Base-by-base conservation (phyloP, 2,113 vertebrate species). In the Circaetus cinerascens region DNA sequence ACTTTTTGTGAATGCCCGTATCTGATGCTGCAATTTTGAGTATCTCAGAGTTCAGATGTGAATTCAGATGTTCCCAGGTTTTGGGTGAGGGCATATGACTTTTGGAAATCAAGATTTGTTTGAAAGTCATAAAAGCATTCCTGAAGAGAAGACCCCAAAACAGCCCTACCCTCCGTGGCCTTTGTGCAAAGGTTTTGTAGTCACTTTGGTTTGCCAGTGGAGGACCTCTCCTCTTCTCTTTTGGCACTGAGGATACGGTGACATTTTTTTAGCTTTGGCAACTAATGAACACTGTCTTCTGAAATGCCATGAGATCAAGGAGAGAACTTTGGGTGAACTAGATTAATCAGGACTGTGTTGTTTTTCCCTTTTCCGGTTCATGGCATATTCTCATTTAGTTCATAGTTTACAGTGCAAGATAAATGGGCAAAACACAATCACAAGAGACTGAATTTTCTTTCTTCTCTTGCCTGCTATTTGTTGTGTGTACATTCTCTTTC, bases 301-400 rank as follows among this genome's bases (percentile, higher is more conserved):
- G 83, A 96, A 97, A 97, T 96, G 95, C 48, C 94, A 66, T 43
- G 46, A 95, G 96, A 91, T 93, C 91, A 95, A 85, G 68, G 80
- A 92, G 45, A 91, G 73, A 95, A 89, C 60, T 82, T 81, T 41
- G 73, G 45, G 43, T 91, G 91, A 89, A 72, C 66, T 79, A 72
- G 51, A 96, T 93, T 91, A 87, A 95, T 78, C 83, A 87, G 32
- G 41, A 82, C 60, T 86, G 27, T 79, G 71, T 91, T 95, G 88
- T 72, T 95, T 92, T 95, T 75, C 69, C 29, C 32, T 89, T 96
- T 97, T 97, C 86, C 18, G 25, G 94, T 95, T 96, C 94, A 95
- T 48, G 32, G 94, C 74, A 73, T 82, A 89, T 85, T 93, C 80
- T 95, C 89, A 87, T 93, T 94, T 93, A 94, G 45, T 93, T 95